Evolutionary conservation across 1,140 invertebrate species (phyloP), one percentile per base, ranked within the genome.

Genomic region (Euura saliciscinereae): DNA sequence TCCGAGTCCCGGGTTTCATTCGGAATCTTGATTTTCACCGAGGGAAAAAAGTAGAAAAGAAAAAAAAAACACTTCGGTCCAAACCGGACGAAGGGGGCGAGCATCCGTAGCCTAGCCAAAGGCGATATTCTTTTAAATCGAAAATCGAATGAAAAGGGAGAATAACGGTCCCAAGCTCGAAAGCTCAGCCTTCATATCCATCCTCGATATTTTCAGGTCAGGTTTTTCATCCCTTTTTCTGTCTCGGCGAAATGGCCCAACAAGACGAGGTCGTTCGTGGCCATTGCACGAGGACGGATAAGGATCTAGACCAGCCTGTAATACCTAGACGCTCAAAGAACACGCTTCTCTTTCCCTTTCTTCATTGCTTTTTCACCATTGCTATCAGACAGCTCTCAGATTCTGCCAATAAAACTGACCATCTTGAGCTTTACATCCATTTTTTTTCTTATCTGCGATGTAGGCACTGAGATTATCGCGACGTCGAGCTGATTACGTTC

Each of bases 91-190:
- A 59, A 59, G 51, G 8, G 13, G 51, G 13, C 51, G 10, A n/a
- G 8, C 10, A 59, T 59, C 10, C 51, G 51, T 8, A 59, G 51
- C 13, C 5, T 3, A 11, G 51, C 3, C 51, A 0, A 3, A 8
- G 51, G 51, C 51, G 51, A 59, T 59, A 59, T 59, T 59, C 51
- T 6, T 59, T 59, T 59, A n/a, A 59, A 59, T 59, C 51, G 51
- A 59, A 59, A 5, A 59, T 59, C 51, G 51, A 59, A 59, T 6
- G 28, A 28, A 28, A 28, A 28, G 51, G 51, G 13, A 59, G 6
- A 59, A 28, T 28, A 28, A 28, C 28, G 28, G 28, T 28, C 28
- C 28, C 28, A 28, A 28, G 28, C 28, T 28, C 28, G 28, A 28
- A 59, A 59, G 51, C 51, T 59, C 51, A n/a, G 51, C 51, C 51